Evolutionary conservation across 2,888 invertebrate genomes (phyloP).

Genomic region (Conistra vaccinii): DNA sequence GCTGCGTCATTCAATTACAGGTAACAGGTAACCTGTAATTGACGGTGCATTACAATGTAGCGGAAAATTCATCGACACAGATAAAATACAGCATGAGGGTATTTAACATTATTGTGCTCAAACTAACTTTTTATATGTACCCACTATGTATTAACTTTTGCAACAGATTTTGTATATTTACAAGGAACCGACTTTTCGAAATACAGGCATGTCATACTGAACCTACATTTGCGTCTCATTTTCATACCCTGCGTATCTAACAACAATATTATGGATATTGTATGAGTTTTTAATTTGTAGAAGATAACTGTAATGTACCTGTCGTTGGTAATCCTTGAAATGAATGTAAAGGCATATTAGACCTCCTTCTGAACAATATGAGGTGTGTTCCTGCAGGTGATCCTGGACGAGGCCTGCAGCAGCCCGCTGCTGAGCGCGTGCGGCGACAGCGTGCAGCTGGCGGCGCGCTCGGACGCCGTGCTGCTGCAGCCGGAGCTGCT

Average conservation of each 20-base stretch:
- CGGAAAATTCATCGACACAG: background rate
- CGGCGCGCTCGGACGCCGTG: conserved; percentile 85
- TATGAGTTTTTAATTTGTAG: no score
- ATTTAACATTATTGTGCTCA: background rate
- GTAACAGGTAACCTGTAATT: no score
- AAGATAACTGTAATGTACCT: no score
- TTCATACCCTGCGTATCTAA: no score
- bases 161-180: background rate
- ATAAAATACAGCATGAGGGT: background rate
- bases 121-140: background rate
- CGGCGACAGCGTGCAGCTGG: conserved; percentile 79
- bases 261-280: no score
- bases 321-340: no score
- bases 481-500: conserved; percentile 90
- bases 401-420: conserved; percentile 93
- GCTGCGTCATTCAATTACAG: no score
- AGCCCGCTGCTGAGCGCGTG: conserved; percentile 81
- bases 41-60: no score
- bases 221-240: no score
- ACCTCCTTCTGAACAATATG: no score
- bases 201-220: background rate
- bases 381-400: conserved; percentile 80
- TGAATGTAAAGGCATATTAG: no score
- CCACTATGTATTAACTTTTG: background rate
- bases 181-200: background rate